Evolutionary conservation across 2,888 invertebrate species (phyloP), one percentile per base, ranked within the genome.

Genomic region (Hymenopus coronatus): DNA sequence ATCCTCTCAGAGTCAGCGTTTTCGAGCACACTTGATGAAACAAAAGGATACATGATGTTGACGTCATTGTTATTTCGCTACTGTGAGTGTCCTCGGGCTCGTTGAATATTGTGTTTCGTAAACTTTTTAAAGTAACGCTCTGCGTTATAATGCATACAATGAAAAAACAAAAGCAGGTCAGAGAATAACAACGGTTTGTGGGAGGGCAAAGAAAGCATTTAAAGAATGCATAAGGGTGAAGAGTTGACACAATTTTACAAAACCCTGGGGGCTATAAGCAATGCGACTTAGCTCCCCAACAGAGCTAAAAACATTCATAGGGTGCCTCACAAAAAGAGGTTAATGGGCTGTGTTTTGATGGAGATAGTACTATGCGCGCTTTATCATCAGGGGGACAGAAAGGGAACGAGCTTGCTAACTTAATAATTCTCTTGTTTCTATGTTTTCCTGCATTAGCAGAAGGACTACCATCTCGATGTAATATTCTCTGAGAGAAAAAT

Each of bases 21-120:
- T 86, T 86, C n/a, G 81, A 86, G 86, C 70, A 28, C 81, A 7
- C 86, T 86, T 86, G 86, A 86, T 86, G 46, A 86, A 86, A 86
- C 86, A 86, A 86, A 86, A 86, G 86, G 81, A 86, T 86, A 70
- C 54, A 81, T 86, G n/a, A 86, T 81, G 81, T 27, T 28, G 86
- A 86, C 86, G 81, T 81, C 86, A 28, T 20, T 86, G 28, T 86
- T 86, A 86, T 28, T 86, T 86, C 81, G 86, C 54, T 70, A 20
- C 54, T 70, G 54, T 25, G 25, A 70, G 54, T 2, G 54, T 70
- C 54, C 54, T 20, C 54, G 54, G 54, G 54, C 54, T 70, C 54
- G 54, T 70, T 70, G 54, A 70, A 70, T 70, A 70, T 70, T 70
- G 54, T 70, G 54, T 70, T 70, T 70, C 54, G 54, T 70, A 70